Base-by-base conservation (phyloP, 2,113 vertebrate genomes). In the Proterorhinus semilunaris region DNA sequence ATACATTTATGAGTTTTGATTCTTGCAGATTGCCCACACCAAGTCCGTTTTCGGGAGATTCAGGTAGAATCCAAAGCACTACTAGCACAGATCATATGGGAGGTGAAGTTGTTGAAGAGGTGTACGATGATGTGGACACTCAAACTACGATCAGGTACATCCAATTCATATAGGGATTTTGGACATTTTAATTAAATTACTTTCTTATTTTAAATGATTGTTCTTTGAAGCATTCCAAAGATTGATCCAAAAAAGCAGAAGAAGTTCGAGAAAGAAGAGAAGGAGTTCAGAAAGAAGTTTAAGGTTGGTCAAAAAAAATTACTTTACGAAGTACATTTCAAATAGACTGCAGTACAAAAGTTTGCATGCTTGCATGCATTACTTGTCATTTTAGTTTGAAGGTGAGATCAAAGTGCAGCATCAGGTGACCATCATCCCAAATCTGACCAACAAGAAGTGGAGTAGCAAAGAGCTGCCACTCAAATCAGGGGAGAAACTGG, bases 241-340 rank as follows among this genome's bases (percentile, higher is more conserved):
- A 61, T 68, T 15, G 92, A 95, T 49, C 68, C 44, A 10, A 95
- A 94, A 81, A 96, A 93, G 62, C 81, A 91, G 75, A 97, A 96
- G 79, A 96, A 91, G 78, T 89, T 93, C 11, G 95, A 96, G 81
- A 96, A 91, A 86, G 95, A 98, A 79, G 96, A 97, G 82, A 97
- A 95, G 84, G 95, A 96, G 1, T 95, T 98, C 83, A 92, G 95
- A 71, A 98, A 95, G 91, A 98, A 94, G 81, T 97, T 98, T 85
- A 96, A 95, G 91, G 96, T 98, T 83, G 73, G 91, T 68, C 15
- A 44, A 8, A 43, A 45, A 5, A 9, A 27, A 11, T 10, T 12
- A 44, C 13, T n/a, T 44, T 61, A n/a, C 8, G 21, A 21, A 61
- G 7, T 21, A 8, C 15, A 46, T 7, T 43, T 15, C 13, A 11